Evolutionary conservation across 2,113 vertebrate species (phyloP).

Genomic region (Tapirus terrestris): DNA sequence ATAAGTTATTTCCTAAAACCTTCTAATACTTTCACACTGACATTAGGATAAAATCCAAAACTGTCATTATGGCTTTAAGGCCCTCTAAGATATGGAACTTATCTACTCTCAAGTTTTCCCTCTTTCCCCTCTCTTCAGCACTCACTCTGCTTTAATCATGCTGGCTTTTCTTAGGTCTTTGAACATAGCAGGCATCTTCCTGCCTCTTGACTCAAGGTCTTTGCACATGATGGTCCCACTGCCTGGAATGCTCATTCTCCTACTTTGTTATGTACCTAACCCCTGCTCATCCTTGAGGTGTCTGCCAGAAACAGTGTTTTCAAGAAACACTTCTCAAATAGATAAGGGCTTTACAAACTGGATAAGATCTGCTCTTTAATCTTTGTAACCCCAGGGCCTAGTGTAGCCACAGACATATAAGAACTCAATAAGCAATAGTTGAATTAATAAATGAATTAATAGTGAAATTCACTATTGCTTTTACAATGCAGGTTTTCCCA

Average conservation of each 20-base stretch:
- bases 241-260: neutral
- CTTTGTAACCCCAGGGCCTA: accelerated
- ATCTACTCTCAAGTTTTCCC: neutral
- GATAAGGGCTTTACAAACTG: neutral
- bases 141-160: neutral
- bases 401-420: neutral
- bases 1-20: neutral
- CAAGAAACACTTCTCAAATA: neutral
- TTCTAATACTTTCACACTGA: neutral
- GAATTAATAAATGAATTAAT: neutral
- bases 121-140: neutral
- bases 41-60: neutral
- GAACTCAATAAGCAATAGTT: neutral
- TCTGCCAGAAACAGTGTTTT: neutral
- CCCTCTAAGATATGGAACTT: neutral
- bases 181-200: neutral
- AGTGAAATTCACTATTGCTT: neutral
- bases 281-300: neutral
- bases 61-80: neutral
- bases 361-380: neutral
- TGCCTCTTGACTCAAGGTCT: no score
- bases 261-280: neutral
- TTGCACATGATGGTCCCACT: neutral
- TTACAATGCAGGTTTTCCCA: neutral
- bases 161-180: neutral